Percentiles rank a stretch among this genome's conserved stretches.
Conservation (phyloP, 53 echinoderm and acorn worm genomes). For the Luidia sarsii region DNA sequence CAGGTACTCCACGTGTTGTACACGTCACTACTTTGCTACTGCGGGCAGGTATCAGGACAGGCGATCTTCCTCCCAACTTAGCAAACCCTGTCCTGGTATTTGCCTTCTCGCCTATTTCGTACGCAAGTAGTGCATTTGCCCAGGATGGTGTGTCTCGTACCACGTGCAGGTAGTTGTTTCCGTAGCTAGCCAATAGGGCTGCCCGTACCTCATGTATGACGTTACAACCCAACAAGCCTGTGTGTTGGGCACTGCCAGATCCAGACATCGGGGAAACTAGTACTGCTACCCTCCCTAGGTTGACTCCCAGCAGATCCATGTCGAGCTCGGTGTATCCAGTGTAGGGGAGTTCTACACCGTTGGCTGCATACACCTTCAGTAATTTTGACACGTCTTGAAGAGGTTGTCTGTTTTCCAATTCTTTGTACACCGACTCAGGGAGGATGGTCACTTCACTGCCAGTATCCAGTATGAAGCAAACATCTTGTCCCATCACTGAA, state of each 20-base stretch:
- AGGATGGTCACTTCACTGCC: slow-evolving; percentile 23
- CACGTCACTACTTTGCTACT: neutral
- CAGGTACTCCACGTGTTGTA: neutral
- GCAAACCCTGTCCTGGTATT: neutral
- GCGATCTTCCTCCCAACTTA: slow-evolving; percentile 11
- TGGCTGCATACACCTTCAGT: slow-evolving; percentile 21
- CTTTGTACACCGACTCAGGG: neutral
- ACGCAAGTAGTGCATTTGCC: slow-evolving; percentile 19
- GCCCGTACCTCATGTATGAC: neutral
- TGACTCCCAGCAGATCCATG: neutral
- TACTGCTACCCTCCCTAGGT: neutral
- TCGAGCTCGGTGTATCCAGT: slow-evolving; percentile 18
- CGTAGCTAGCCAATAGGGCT: neutral
- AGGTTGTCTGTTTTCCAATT: neutral
- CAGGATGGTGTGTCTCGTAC: neutral
- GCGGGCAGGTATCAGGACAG: slow-evolving; percentile 30
- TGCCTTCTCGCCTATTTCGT: neutral
- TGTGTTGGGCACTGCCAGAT: neutral
- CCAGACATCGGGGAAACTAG: neutral
- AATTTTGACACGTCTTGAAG: neutral
- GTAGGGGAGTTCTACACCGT: slow-evolving; percentile 41
- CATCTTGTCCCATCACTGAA: neutral
- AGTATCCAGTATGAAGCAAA: neutral
- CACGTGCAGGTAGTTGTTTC: neutral
- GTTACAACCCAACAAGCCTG: slow-evolving; percentile 33